These are phyloP conservation scores for Pollenia amentaria DNA, from an alignment of 2,888 invertebrate genomes.

Conservation along the genomic window DNA sequence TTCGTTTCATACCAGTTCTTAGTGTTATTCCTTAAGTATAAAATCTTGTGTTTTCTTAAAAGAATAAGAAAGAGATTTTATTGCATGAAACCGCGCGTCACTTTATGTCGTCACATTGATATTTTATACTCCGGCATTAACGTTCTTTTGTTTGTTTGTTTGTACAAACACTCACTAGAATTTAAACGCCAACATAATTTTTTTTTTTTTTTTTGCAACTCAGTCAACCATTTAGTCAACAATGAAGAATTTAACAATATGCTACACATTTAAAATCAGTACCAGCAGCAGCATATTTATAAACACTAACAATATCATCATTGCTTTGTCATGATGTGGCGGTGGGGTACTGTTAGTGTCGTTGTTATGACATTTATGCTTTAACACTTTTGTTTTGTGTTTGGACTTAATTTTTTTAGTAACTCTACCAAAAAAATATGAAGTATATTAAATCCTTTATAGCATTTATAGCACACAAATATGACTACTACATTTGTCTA, in stretches of 20 bases:
- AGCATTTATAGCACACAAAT: too few relatives aligned
- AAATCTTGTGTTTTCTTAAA: slow-evolving; percentile 51
- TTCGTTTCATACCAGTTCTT: slow-evolving; percentile 23
- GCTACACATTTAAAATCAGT: slow-evolving; percentile 44
- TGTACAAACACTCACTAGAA: slow-evolving; percentile 53
- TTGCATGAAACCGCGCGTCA: slow-evolving; percentile 58
- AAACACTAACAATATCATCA: slow-evolving; percentile 5
- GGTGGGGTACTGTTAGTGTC: not conserved
- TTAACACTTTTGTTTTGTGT: slow-evolving; percentile 51
- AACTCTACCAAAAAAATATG: not conserved
- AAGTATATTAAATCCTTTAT: not conserved
- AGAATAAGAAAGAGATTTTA: slow-evolving; percentile 49
- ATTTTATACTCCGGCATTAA: slow-evolving; percentile 26
- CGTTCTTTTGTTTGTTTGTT: slow-evolving; percentile 33
- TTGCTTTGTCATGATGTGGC: slow-evolving; percentile 10
- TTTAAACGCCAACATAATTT: slow-evolving; percentile 58
- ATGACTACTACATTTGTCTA: too few relatives aligned
- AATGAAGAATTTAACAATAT: slow-evolving; percentile 26
- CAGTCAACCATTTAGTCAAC: slow-evolving; percentile 45
- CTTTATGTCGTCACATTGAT: slow-evolving; percentile 60
- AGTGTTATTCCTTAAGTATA: slow-evolving; percentile 4
- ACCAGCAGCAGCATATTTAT: slow-evolving; percentile 21
- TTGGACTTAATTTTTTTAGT: slow-evolving; percentile 23
- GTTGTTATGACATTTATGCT: slow-evolving; percentile 38
- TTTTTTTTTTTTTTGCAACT: not conserved